Percentiles rank a stretch among this genome's conserved stretches.
Conservation (phyloP, 2,888 invertebrate species). For the Synergus itoensis region DNA sequence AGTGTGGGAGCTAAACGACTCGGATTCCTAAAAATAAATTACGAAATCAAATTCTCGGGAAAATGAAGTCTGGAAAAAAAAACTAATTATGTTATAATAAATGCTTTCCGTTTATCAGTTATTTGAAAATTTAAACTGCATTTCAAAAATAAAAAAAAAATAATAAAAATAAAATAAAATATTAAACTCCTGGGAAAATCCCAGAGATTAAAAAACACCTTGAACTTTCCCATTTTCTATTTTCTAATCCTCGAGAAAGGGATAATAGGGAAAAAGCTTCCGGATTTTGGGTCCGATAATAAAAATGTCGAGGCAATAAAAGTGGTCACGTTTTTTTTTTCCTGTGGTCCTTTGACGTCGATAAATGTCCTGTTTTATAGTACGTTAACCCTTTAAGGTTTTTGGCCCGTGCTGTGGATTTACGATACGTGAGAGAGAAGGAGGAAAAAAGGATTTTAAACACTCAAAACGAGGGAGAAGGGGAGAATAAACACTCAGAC, state of each 20-base stretch:
- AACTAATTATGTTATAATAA: too few relatives aligned
- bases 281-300: background rate
- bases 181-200: background rate
- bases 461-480: background rate
- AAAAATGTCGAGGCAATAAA: background rate
- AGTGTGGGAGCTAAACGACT: slow-evolving; percentile 18
- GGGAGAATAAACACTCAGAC: background rate
- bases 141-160: too few relatives aligned
- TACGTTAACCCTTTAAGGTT: slow-evolving; percentile 7
- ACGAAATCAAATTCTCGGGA: background rate
- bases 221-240: background rate
- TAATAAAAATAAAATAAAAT: background rate
- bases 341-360: background rate
- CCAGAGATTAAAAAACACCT: background rate
- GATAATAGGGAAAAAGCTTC: background rate
- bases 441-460: background rate
- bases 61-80: too few relatives aligned
- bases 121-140: too few relatives aligned
- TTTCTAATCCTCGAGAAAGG: background rate
- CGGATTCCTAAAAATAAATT: background rate
- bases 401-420: slow-evolving; percentile 14
- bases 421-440: background rate
- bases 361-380: background rate
- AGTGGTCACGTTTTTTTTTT: background rate
- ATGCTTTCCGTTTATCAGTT: too few relatives aligned